Base-by-base conservation (phyloP, 2,888 invertebrate genomes). In the Ommatoiulus sabulosus region DNA sequence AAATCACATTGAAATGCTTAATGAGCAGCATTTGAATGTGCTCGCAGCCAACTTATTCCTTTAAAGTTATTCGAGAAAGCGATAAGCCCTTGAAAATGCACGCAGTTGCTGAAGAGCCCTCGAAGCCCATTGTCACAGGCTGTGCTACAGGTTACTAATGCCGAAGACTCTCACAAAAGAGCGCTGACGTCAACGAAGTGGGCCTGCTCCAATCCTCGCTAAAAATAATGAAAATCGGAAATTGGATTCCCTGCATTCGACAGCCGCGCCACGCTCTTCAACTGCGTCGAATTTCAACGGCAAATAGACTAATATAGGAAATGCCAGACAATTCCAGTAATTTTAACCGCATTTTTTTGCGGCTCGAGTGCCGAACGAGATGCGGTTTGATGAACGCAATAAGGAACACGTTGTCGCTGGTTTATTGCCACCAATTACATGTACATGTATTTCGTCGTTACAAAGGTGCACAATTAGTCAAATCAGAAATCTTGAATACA, bases 141-240 rank as follows among this genome's bases (percentile, higher is more conserved):
- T 72, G 63, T 72, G 20, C 20, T 20, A 20, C 20, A 72, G 63
- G 63, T 20, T 72, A 72, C 63, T 1, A 7, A 72, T 7, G 20
- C 63, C 63, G 63, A 72, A 24, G 63, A 72, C 63, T 72, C 63
- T 72, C 8, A n/a, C 20, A 20, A 72, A 72, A 20, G 20, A 20
- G 52, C 52, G 52, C 20, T 6, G 63, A 20, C 7, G 20, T 72
- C 20, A 20, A 7, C 20, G 63, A 63, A 63, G 63, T 15, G 63
- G 12, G 17, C 63, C 17, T 63, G 63, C n/a, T n/a, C 20, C 63
- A 20, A 24, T 72, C 63, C 20, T 72, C n/a, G 63, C 8, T n/a
- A 20, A 72, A 72, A 72, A 72, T 72, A 72, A 72, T 72, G 63
- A 72, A 72, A 72, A 72, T 72, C 20, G 63, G 20, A 72, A 72